Base-by-base conservation (phyloP, 30 jellyfish, hydroid and myxozoan species). In the Morbakka virulenta region DNA sequence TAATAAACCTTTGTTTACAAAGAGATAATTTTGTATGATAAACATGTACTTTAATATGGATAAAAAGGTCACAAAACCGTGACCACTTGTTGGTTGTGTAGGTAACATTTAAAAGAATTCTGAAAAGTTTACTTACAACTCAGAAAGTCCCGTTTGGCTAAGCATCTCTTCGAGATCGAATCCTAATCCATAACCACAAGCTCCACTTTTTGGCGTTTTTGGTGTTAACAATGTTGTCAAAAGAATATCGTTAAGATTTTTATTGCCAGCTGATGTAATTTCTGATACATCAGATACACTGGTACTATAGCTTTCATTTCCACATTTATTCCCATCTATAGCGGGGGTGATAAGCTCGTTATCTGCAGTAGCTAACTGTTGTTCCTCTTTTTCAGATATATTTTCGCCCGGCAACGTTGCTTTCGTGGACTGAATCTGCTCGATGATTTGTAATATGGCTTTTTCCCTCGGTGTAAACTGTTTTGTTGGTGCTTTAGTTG, bases 131-230 rank as follows among this genome's bases (percentile, higher is more conserved):
- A 77, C 98, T 90, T 61, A 90, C 97, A 84, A 77, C 50, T 90
- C 98, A 28, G 72, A 81, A 6, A 89, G 77, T 28, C 76, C 81
- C 1, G 95, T 49, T 66, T 83, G 96, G 50, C 50, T 72, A 24
- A 90, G 73, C 69, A 91, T 50, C 33, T 91, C 98, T 65, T 91
- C 98, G 64, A 91, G 64, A 69, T 91, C 98, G 48, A 91, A 66
- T 4, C 98, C 98, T 35, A 93, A 32, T 20, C 99, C 99, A 47
- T 93, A 93, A 20, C 99, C 99, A 32, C 93, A 87, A 0, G 99
- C 99, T 6, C 99, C 96, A 86, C 96, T 93, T 64, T 79, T 86
- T 21, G 99, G 99, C 1, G 96, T 86, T 28, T 64, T 72, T 25
- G 97, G 97, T 2, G 97, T 90, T 23, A 82, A 32, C 9, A 82